Percentiles rank a stretch among this genome's conserved stretches.
Conservation (phyloP, 1,140 invertebrate species). For the Aporrectodea caliginosa region DNA sequence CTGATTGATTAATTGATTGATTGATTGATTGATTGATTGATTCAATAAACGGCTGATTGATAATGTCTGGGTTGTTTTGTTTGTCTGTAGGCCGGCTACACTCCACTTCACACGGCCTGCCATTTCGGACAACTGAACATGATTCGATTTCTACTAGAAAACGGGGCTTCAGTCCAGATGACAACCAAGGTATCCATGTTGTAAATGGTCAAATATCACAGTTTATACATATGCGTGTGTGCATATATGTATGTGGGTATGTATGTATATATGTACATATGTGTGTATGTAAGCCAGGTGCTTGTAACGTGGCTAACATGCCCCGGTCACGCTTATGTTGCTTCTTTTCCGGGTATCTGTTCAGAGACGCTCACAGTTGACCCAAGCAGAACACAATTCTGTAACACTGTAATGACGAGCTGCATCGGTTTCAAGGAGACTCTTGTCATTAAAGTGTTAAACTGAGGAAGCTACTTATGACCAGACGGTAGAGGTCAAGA, state of each 20-base stretch:
- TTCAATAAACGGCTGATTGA: no score
- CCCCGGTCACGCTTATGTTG: neutral
- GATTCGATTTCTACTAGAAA: conserved; percentile 87
- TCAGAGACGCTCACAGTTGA: no score
- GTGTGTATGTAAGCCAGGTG: neutral
- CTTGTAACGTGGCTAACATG: neutral
- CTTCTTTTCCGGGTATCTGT: no score
- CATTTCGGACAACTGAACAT: conserved; percentile 96
- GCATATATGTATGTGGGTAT: neutral
- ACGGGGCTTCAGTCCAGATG: conserved; percentile 61
- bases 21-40: no score
- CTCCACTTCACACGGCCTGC: conserved; percentile 97
- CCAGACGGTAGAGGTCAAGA: no score
- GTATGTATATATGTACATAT: neutral
- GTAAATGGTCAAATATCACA: neutral
- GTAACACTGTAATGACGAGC: no score
- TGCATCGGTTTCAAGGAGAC: no score
- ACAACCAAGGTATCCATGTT: conserved; percentile 40
- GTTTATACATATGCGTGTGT: neutral
- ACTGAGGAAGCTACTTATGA: no score
- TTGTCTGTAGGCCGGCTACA: conserved; percentile 79
- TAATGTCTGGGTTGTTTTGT: neutral
- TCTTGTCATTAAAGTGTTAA: no score
- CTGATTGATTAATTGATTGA: no score
- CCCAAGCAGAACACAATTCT: no score